Base-by-base conservation (phyloP, 2,797 vertebrate species). In the Sebastes cheni region DNA sequence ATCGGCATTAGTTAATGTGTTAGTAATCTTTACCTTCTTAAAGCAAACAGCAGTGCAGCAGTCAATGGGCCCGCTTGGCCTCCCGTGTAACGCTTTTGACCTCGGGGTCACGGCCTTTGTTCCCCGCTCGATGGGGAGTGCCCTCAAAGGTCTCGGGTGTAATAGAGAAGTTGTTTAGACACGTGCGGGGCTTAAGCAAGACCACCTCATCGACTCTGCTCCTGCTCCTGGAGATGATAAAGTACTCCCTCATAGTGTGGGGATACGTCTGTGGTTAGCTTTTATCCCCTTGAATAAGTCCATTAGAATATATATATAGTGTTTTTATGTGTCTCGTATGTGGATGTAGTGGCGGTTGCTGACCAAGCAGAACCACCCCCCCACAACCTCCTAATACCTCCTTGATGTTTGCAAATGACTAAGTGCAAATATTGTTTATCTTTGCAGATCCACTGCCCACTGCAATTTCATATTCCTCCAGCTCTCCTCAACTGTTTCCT, bases 1-100 rank as follows among this genome's bases (percentile, higher is more conserved):
- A 98, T 98, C 97, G 96, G 95, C 95, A 96, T 97, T 97, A 97
- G 97, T 97, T 96, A 95, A 97, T 97, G 96, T 96, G 95, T 96
- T 96, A 88, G 94, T 96, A 96, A 97, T 97, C 97, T 97, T 96
- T 96, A 96, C 96, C 97, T 96, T 94, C 94, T 97, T 96, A 97
- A 97, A 97, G 97, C 97, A 98, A 98, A 98, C 97, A 98, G 94
- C 81, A 81, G 93, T 89, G 89, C 88, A 91, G 76, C 79, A 93
- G 88, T 98, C 96, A 97, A 97, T 97, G 95, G 94, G 82, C 91
- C 95, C 94, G 94, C 96, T 93, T 88, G 86, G 89, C 95, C 95
- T 96, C 96, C 96, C 94, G 89, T 96, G 96, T 97, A 96, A 96
- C 96, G 88, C 96, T 89, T 97, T 97, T 98, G 97, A 98, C 97